Conservation (phyloP, 2,888 invertebrate species). For the Tortrix viridana region DNA sequence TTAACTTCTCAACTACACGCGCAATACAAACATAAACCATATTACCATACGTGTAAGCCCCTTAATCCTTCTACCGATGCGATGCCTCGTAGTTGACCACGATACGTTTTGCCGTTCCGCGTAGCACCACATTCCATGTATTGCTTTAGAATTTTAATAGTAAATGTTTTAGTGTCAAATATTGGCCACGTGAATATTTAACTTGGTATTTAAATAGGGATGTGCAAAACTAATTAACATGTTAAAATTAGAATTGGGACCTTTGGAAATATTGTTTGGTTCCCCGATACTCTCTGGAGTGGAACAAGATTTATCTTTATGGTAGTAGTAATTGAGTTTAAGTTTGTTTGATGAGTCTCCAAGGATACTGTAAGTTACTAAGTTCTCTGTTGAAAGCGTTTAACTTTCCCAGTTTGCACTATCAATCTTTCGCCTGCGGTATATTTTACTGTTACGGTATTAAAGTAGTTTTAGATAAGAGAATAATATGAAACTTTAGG, state of each 20-base stretch:
- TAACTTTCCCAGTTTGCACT: too few relatives aligned
- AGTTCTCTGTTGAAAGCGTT: too few relatives aligned
- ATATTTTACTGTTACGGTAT: too few relatives aligned
- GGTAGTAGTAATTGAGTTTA: conserved; percentile 5
- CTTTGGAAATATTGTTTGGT: neutral
- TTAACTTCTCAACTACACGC: neutral
- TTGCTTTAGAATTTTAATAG: neutral
- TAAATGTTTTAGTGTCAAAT: neutral
- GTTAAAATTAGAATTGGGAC: neutral
- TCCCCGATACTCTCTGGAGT: neutral
- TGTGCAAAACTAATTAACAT: neutral
- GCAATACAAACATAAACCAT: neutral
- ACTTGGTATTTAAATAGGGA: neutral
- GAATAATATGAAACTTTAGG: too few relatives aligned
- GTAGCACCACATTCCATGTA: neutral
- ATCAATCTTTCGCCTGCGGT: too few relatives aligned
- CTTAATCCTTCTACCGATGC: neutral
- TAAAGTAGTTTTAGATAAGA: too few relatives aligned
- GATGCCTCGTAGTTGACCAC: neutral
- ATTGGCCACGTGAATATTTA: neutral
- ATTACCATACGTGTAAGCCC: neutral
- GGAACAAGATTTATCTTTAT: neutral
- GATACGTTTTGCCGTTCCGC: neutral
- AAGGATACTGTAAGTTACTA: too few relatives aligned
- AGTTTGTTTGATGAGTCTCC: conserved; percentile 1